phyloP scores from a whole-genome alignment of 2,888 invertebrate species.

The Andrena fulva region DNA sequence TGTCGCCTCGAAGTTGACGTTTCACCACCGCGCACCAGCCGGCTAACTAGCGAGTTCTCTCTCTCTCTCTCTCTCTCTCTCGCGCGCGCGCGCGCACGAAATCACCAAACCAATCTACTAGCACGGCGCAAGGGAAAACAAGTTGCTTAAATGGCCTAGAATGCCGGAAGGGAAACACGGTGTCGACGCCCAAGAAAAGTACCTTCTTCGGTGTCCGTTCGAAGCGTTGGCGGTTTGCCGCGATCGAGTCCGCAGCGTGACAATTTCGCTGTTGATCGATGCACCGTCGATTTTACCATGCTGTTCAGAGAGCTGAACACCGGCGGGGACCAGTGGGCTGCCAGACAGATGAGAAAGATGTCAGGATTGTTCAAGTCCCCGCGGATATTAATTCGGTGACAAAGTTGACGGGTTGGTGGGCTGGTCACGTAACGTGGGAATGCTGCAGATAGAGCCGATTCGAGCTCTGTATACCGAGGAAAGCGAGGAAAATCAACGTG shows the following conservation, averaged over 20 bases:
- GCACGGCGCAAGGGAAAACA: neutral
- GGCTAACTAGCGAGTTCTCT: neutral
- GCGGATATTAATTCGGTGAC: conserved; percentile 24
- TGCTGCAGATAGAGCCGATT: conserved; percentile 40
- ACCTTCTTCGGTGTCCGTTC: neutral
- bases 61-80: too few relatives aligned
- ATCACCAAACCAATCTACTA: neutral
- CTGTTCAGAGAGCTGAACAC: neutral
- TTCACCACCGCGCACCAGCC: neutral
- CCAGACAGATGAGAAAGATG: conserved; percentile 1
- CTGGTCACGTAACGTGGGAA: conserved; percentile 61
- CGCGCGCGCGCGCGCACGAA: neutral
- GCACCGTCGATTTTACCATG: neutral
- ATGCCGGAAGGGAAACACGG: neutral
- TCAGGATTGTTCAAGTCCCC: conserved; percentile 23
- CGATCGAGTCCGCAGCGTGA: neutral
- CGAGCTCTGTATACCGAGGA: conserved; percentile 47
- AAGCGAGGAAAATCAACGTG: conserved; percentile 56
- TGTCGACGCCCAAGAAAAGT: neutral
- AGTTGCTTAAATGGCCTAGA: neutral
- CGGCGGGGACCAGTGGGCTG: neutral
- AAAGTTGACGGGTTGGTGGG: conserved; percentile 13
- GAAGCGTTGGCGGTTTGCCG: neutral
- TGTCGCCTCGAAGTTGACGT: conserved; percentile 40
- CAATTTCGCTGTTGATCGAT: neutral